Conservation (phyloP, 2,797 vertebrate genomes). For the Trematomus bernacchii region DNA sequence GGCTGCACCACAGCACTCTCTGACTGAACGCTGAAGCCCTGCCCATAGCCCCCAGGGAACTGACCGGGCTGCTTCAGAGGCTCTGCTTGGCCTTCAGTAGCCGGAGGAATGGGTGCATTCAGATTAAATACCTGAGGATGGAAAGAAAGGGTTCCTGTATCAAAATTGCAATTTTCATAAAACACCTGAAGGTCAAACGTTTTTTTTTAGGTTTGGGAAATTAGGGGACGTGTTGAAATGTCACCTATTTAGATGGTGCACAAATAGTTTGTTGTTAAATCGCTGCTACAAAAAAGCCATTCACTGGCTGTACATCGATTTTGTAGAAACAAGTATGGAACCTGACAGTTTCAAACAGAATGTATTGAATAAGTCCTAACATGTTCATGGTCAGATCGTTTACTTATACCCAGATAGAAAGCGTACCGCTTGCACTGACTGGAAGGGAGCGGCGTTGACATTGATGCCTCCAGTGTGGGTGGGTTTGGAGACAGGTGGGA, state of each 20-base stretch:
- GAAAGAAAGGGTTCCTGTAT: neutral
- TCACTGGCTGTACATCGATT: conserved; percentile 4
- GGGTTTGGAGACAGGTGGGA: conserved; percentile 95
- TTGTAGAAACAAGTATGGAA: conserved; percentile 4
- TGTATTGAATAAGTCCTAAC: conserved; percentile 6
- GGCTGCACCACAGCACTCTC: conserved; percentile 91
- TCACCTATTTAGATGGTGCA: neutral
- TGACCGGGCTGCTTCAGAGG: conserved; percentile 91
- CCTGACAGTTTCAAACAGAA: neutral
- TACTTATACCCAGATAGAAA: conserved; percentile 43
- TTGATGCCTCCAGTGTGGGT: conserved; percentile 98
- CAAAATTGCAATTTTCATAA: neutral
- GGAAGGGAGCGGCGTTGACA: conserved; percentile 99
- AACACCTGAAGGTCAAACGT: neutral
- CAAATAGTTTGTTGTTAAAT: neutral
- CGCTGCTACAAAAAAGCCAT: neutral
- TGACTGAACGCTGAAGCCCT: conserved; percentile 91
- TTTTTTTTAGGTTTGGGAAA: neutral
- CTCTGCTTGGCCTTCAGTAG: conserved; percentile 88
- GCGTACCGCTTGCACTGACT: conserved; percentile 98
- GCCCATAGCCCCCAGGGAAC: conserved; percentile 93
- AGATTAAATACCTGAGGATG: conserved; percentile 93
- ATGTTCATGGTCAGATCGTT: conserved; percentile 2
- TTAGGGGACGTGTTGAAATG: conserved; percentile 1
- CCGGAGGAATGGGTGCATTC: conserved; percentile 95